Evolutionary conservation across 2,888 invertebrate species (phyloP).

Genomic region (Drosophila diplacantha): DNA sequence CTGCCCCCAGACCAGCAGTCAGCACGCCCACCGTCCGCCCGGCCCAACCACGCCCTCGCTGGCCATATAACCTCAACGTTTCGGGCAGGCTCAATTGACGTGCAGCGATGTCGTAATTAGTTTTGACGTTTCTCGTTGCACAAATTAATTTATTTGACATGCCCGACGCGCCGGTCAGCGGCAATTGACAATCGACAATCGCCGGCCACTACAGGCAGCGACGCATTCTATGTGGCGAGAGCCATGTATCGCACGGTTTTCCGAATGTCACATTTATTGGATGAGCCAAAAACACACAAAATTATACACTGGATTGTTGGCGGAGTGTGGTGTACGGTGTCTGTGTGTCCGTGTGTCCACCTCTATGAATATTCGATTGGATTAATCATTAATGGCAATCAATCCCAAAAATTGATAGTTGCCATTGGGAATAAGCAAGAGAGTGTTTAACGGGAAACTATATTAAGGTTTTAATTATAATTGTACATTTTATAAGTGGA

Average conservation of each 20-base stretch:
- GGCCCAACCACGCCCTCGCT: constrained; percentile 3
- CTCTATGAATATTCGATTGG: constrained; percentile 25
- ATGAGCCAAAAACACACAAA: constrained; percentile 52
- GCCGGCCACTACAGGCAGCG: constrained; percentile 15
- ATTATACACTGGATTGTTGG: constrained; percentile 7
- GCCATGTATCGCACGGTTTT: constrained; percentile 49
- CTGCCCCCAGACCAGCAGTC: constrained; percentile 38
- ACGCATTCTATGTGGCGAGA: constrained; percentile 7
- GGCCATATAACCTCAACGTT: constrained; percentile 39
- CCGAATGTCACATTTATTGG: constrained; percentile 62
- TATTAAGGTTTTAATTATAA: neutral
- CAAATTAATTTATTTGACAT: constrained; percentile 77
- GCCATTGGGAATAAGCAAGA: constrained; percentile 4
- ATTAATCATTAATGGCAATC: constrained; percentile 44
- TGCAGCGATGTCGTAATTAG: constrained; percentile 73
- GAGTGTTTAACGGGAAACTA: neutral
- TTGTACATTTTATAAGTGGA: neutral
- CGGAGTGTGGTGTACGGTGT: neutral
- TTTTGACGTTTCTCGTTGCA: constrained; percentile 76
- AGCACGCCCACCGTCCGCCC: neutral
- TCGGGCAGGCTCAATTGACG: constrained; percentile 55
- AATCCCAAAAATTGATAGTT: constrained; percentile 35
- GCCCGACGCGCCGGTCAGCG: constrained; percentile 52
- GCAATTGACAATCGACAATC: constrained; percentile 40
- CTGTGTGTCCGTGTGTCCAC: neutral